A percentile compares a stretch with the other conserved stretches of the same genome.
Evolutionary conservation across 2,888 invertebrate species (phyloP).

Genomic region (Ectemnius lituratus): DNA sequence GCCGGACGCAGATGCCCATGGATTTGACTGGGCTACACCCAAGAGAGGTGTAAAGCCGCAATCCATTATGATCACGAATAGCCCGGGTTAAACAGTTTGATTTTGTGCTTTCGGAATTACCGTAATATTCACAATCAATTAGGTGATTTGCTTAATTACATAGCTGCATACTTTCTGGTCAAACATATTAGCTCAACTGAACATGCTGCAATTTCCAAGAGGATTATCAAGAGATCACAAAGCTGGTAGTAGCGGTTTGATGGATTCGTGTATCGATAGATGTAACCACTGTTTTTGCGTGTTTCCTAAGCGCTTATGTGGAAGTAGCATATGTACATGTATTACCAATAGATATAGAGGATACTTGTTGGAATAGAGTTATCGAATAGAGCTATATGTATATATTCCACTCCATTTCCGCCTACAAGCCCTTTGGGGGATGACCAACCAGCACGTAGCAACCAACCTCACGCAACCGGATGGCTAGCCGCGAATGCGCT

Average conservation of each 20-base stretch:
- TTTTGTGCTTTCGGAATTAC: too few relatives aligned
- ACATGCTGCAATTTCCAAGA: too few relatives aligned
- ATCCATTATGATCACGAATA: constrained; percentile 23
- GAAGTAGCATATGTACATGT: constrained; percentile 19
- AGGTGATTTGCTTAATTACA: too few relatives aligned
- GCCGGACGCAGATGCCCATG: constrained; percentile 54
- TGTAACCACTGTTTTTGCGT: too few relatives aligned
- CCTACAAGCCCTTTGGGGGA: constrained; percentile 64
- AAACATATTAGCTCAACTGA: too few relatives aligned
- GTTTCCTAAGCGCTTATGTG: constrained; percentile 39
- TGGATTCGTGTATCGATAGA: too few relatives aligned
- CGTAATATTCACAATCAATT: too few relatives aligned
- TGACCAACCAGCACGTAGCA: constrained; percentile 62
- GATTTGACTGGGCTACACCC: constrained; percentile 45
- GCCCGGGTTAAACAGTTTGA: too few relatives aligned
- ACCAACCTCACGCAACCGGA: constrained; percentile 53
- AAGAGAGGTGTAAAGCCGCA: constrained; percentile 18
- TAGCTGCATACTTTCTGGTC: too few relatives aligned
- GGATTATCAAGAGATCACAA: too few relatives aligned
- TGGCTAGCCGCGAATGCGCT: constrained; percentile 50
- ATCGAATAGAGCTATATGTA: constrained; percentile 28
- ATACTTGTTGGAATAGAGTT: constrained; percentile 48
- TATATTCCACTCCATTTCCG: constrained; percentile 61
- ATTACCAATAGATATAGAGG: constrained; percentile 63
- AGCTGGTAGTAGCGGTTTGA: too few relatives aligned